Evolutionary conservation across 2,797 vertebrate genomes (phyloP).

Genomic region (Lagocephalus sceleratus): DNA sequence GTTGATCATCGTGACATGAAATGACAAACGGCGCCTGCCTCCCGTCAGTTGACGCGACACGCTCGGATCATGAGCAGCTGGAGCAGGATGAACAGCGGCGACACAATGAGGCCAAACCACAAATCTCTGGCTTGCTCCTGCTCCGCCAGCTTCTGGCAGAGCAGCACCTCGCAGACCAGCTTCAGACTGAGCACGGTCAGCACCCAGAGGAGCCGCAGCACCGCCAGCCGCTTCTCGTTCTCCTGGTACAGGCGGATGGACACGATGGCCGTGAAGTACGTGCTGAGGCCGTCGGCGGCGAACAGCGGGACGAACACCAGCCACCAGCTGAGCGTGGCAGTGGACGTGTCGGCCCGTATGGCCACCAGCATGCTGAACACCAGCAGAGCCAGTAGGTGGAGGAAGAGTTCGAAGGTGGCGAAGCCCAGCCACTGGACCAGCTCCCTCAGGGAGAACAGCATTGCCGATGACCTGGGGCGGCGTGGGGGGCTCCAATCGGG

Average conservation of each 20-base stretch:
- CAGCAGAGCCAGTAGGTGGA: slow-evolving; percentile 87
- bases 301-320: slow-evolving; percentile 91
- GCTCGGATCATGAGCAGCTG: slow-evolving; percentile 98
- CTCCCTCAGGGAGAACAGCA: slow-evolving; percentile 93
- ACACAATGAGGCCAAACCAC: slow-evolving; percentile 93
- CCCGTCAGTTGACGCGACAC: slow-evolving; percentile 87
- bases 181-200: slow-evolving; percentile 96
- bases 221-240: slow-evolving; percentile 92
- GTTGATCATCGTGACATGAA: not conserved
- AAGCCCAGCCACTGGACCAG: slow-evolving; percentile 98
- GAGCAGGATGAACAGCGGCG: slow-evolving; percentile 93
- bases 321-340: slow-evolving; percentile 86
- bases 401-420: slow-evolving; percentile 93
- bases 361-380: slow-evolving; percentile 89
- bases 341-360: slow-evolving; percentile 81
- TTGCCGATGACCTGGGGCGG: slow-evolving; percentile 51
- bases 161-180: slow-evolving; percentile 95
- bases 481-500: slow-evolving; percentile 23
- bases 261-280: slow-evolving; percentile 96
- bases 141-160: slow-evolving; percentile 95
- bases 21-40: not conserved
- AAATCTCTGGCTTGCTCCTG: slow-evolving; percentile 84
- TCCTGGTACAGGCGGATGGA: slow-evolving; percentile 97
- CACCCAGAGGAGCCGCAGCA: slow-evolving; percentile 95
- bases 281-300: slow-evolving; percentile 94